phyloP scores from a whole-genome alignment of 2,113 vertebrate species.

The Carettochelys insculpta region DNA sequence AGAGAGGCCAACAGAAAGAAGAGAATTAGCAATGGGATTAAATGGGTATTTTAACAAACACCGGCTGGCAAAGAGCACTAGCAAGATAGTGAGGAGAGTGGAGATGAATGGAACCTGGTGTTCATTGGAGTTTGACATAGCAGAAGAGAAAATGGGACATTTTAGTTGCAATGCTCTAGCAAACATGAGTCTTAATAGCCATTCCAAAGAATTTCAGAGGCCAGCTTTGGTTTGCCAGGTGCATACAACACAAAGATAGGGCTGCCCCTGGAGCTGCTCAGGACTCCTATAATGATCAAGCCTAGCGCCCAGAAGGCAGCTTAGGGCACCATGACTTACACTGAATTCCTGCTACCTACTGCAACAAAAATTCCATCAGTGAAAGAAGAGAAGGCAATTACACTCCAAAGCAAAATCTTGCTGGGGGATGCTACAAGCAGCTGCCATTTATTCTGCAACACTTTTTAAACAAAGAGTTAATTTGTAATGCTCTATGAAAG shows the following conservation, averaged over 20 bases:
- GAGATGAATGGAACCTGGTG: not conserved
- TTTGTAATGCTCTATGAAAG: constrained; percentile 39
- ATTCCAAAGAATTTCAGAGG: constrained; percentile 11
- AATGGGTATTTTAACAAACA: not conserved
- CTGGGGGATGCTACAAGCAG: constrained; percentile 2
- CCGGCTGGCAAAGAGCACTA: not conserved
- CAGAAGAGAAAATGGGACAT: not conserved
- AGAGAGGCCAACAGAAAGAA: not conserved
- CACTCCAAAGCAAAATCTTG: constrained; percentile 21
- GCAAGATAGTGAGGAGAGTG: not conserved
- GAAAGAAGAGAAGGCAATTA: constrained; percentile 10
- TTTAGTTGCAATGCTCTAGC: constrained; percentile 6
- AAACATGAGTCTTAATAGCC: not conserved
- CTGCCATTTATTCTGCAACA: constrained; percentile 46
- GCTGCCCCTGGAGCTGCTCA: not conserved
- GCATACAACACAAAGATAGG: not conserved
- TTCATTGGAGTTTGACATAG: not conserved
- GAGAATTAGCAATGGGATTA: not conserved
- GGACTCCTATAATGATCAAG: not conserved
- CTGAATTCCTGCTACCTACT: not conserved
- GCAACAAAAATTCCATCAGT: not conserved
- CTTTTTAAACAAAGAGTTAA: constrained; percentile 60
- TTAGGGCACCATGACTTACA: not conserved
- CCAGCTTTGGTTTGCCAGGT: not conserved
- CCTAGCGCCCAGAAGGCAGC: not conserved